Evolutionary conservation across 2,888 invertebrate genomes (phyloP).

Genomic region (Agapostemon virescens): DNA sequence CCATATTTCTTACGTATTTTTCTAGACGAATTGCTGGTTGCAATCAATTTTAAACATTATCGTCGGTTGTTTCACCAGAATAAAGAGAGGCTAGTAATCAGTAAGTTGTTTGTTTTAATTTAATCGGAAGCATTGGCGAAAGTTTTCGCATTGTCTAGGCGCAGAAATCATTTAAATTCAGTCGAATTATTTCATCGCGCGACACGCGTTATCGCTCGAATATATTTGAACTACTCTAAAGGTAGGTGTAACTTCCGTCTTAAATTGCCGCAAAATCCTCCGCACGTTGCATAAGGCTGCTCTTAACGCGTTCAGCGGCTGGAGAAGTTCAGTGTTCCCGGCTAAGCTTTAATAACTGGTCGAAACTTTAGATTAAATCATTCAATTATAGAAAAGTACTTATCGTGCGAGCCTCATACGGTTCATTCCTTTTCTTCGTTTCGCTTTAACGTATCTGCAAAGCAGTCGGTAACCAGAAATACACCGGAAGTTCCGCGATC

Average conservation of each 20-base stretch:
- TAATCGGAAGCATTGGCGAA: background rate
- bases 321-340: slow-evolving; percentile 7
- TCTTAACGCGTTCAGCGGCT: background rate
- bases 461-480: too few species aligned
- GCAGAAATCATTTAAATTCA: background rate
- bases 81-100: background rate
- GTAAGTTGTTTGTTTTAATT: slow-evolving; percentile 9
- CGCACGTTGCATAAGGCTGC: slow-evolving; percentile 1
- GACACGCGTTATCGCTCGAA: background rate
- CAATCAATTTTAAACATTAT: background rate
- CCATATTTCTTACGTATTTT: too few species aligned
- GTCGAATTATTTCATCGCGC: background rate
- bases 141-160: background rate
- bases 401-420: background rate
- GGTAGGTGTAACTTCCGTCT: slow-evolving; percentile 11
- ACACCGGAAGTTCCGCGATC: background rate
- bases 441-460: background rate
- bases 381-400: slow-evolving; percentile 18
- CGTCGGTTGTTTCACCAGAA: background rate
- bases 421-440: background rate
- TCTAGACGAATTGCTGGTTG: background rate
- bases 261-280: slow-evolving; percentile 5
- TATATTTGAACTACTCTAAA: background rate
- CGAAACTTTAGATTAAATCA: slow-evolving; percentile 12
- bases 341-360: slow-evolving; percentile 11